Conservation (phyloP, 1,140 invertebrate genomes). For the Pseudomyrmex gracilis region DNA sequence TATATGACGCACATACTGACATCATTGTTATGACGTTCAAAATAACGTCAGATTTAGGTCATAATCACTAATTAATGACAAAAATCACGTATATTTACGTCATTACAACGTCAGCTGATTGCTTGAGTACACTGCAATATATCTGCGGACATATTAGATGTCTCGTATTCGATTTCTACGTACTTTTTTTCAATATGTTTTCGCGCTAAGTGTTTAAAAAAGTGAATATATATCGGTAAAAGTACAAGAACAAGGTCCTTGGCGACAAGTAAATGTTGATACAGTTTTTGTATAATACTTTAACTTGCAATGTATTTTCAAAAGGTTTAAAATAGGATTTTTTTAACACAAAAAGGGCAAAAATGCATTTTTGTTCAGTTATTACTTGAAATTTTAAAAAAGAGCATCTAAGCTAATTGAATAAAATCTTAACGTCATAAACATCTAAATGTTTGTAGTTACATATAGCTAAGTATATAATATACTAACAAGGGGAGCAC, state of each 20-base stretch:
- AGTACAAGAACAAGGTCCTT: not conserved
- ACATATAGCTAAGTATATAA: too few relatives aligned
- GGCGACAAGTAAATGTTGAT: not conserved
- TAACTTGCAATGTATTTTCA: too few relatives aligned
- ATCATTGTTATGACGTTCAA: too few relatives aligned
- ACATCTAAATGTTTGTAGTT: too few relatives aligned
- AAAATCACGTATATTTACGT: too few relatives aligned
- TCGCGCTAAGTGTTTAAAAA: slow-evolving; percentile 1
- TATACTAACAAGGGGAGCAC: too few relatives aligned
- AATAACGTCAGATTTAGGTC: too few relatives aligned
- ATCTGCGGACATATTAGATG: not conserved
- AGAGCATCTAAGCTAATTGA: not conserved
- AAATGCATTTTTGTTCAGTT: not conserved
- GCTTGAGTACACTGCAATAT: not conserved
- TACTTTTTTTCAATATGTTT: not conserved
- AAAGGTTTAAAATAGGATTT: not conserved
- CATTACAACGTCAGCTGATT: too few relatives aligned
- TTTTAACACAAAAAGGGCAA: slow-evolving; percentile 12
- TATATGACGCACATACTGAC: too few relatives aligned
- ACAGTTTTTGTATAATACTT: slow-evolving; percentile 1
- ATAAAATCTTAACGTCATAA: not conserved
- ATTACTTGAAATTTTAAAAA: not conserved
- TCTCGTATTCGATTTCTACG: not conserved
- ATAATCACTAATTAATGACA: too few relatives aligned
- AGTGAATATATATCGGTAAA: slow-evolving; percentile 8